phyloP scores from a whole-genome alignment of 23 tunicate genomes.

The Halocynthia roretzi region DNA sequence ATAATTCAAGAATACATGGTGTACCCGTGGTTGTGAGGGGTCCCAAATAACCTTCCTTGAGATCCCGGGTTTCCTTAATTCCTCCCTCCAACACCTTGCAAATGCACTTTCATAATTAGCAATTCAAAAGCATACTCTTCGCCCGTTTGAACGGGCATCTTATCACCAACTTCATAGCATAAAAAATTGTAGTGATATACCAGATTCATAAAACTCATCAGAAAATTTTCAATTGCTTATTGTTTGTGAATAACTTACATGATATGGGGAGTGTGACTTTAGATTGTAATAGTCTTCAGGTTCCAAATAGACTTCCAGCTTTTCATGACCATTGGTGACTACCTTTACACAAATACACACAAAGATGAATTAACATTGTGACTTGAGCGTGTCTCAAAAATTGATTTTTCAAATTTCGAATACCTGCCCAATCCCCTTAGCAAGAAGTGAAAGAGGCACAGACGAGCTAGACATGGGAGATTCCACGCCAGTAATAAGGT shows the following conservation, averaged over 20 bases:
- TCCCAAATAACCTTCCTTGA: too few species aligned
- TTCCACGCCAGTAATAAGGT: too few species aligned
- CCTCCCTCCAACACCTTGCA: too few species aligned
- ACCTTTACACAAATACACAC: constrained; percentile 28
- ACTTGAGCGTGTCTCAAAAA: neutral
- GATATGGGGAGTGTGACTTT: constrained; percentile 54
- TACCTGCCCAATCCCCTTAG: constrained; percentile 95
- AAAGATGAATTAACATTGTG: neutral
- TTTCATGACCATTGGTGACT: constrained; percentile 80
- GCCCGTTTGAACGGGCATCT: too few species aligned
- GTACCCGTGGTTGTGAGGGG: too few species aligned
- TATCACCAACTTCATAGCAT: neutral
- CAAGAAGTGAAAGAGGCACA: constrained; percentile 59
- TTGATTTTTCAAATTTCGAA: neutral
- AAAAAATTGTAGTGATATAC: neutral
- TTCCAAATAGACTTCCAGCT: constrained; percentile 74
- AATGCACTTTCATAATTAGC: too few species aligned
- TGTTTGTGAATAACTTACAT: constrained; percentile 26
- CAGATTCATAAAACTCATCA: neutral
- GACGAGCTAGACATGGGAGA: constrained; percentile 52
- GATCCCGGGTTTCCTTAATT: too few species aligned
- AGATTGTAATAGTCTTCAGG: constrained; percentile 91
- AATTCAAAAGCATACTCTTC: too few species aligned
- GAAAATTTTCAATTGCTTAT: neutral
- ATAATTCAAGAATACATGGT: too few species aligned